phyloP scores from a whole-genome alignment of 2,797 vertebrate genomes.

The Lepus townsendii region DNA sequence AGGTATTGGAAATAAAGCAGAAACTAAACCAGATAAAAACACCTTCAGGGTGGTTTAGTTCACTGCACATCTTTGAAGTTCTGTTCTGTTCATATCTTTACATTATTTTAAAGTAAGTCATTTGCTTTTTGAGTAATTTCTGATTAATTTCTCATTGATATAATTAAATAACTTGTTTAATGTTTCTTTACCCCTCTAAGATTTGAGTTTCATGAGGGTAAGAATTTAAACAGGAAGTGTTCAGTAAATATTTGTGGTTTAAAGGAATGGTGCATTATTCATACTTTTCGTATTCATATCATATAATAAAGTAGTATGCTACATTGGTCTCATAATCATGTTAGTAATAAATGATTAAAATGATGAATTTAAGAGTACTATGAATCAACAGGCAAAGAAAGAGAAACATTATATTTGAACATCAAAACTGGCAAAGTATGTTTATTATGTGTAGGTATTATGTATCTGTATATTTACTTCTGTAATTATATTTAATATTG shows the following conservation, averaged over 20 bases:
- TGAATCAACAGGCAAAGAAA: conserved; percentile 43
- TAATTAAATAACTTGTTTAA: conserved; percentile 19
- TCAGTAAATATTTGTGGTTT: conserved; percentile 44
- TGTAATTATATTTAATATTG: background rate
- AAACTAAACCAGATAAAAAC: background rate
- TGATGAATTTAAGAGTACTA: conserved; percentile 48
- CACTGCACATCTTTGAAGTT: conserved; percentile 40
- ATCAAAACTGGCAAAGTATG: conserved; percentile 12
- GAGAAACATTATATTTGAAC: background rate
- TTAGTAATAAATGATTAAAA: conserved; percentile 49
- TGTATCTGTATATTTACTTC: conserved; percentile 1
- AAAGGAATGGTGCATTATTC: background rate
- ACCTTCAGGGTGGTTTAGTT: background rate
- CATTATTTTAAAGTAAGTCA: background rate
- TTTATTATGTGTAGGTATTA: background rate
- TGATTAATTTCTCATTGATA: conserved; percentile 42
- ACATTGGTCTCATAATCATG: conserved; percentile 12
- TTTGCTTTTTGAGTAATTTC: background rate
- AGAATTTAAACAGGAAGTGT: conserved; percentile 1
- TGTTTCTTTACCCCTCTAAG: background rate
- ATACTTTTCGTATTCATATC: no score
- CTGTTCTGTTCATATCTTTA: conserved; percentile 27
- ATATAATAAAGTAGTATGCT: background rate
- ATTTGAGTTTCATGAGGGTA: conserved; percentile 41
- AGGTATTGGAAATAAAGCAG: background rate